Evolutionary conservation across 2,797 vertebrate species (phyloP), one percentile per base, ranked within the genome.

Genomic region (Darevskia mixta): DNA sequence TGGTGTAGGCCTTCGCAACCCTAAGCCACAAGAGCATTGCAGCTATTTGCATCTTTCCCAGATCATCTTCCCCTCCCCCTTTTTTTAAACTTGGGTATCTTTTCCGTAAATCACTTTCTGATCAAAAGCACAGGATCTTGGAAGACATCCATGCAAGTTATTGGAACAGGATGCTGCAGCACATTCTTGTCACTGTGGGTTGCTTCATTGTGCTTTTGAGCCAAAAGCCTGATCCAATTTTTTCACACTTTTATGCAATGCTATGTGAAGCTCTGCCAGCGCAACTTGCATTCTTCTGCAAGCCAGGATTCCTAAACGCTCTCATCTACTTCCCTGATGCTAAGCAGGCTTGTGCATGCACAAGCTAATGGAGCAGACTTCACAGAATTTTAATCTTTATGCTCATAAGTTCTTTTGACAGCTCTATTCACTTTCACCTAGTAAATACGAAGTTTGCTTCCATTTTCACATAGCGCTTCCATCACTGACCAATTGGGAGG

Each of bases 191-290:
- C 83, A 89, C 88, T 86, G 83, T 89, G 88, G 78, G 83, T 89
- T 89, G 83, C 88, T 89, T 89, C 83, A 86, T 77, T 86, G 83
- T 89, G 81, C 61, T 82, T 85, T 41, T 64, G 72, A 85, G 88
- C 88, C 88, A 82, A 86, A 67, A 89, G 71, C 88, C 71, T 82
- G 83, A 77, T 89, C 83, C 83, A 89, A 69, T 76, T 89, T 86
- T 89, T 89, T 86, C 88, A 86, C 83, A 89, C 88, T 86, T 89
- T 89, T 86, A 89, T 89, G 88, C 88, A 89, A 86, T 86, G 82
- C 78, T 85, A 89, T 89, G 83, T 89, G 83, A 89, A 89, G 83
- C 78, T 35, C 84, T 89, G 88, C 88, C 88, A 89, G 58, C 61
- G 5, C 66, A 76, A 89, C 78, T 89, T 86, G 88, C 86, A 85